Evolutionary conservation across 1,140 invertebrate species (phyloP).

Genomic region (Thaumetopoea pityocampa): DNA sequence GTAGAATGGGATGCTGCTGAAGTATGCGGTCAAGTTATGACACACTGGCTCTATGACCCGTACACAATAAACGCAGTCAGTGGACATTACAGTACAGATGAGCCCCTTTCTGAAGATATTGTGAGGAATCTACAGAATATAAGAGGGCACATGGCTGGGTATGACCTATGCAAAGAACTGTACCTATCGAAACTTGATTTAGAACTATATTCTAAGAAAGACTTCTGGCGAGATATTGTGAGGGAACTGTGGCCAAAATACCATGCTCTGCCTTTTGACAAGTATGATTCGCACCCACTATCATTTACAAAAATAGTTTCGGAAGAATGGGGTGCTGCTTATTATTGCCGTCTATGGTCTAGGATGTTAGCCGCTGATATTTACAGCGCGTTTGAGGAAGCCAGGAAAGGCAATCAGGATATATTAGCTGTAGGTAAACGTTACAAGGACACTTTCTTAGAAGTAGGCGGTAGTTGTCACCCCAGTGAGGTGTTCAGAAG

Average conservation of each 20-base stretch:
- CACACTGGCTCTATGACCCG: slow-evolving; percentile 87
- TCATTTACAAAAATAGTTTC: slow-evolving; percentile 85
- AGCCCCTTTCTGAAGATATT: slow-evolving; percentile 81
- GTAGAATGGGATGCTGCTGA: slow-evolving; percentile 94
- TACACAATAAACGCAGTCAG: slow-evolving; percentile 82
- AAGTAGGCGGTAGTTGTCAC: slow-evolving; percentile 86
- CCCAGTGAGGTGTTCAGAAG: slow-evolving; percentile 90
- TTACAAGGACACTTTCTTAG: slow-evolving; percentile 91
- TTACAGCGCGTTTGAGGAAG: slow-evolving; percentile 89
- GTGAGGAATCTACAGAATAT: slow-evolving; percentile 80
- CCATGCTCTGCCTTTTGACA: slow-evolving; percentile 83
- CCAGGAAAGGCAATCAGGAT: slow-evolving; percentile 72
- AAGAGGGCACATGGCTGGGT: slow-evolving; percentile 85
- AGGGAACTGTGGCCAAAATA: slow-evolving; percentile 86
- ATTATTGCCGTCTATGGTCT: slow-evolving; percentile 88
- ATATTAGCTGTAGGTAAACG: slow-evolving; percentile 78
- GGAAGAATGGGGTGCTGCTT: slow-evolving; percentile 84
- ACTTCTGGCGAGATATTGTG: slow-evolving; percentile 89
- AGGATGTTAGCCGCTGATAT: slow-evolving; percentile 93
- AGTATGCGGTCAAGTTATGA: slow-evolving; percentile 88
- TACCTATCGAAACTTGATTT: slow-evolving; percentile 92
- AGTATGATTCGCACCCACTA: slow-evolving; percentile 87
- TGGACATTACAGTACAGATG: slow-evolving; percentile 84
- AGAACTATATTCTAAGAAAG: slow-evolving; percentile 85
- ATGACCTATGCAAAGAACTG: slow-evolving; percentile 87